Conservation (phyloP, 2,113 vertebrate genomes). For the Motacilla alba region DNA sequence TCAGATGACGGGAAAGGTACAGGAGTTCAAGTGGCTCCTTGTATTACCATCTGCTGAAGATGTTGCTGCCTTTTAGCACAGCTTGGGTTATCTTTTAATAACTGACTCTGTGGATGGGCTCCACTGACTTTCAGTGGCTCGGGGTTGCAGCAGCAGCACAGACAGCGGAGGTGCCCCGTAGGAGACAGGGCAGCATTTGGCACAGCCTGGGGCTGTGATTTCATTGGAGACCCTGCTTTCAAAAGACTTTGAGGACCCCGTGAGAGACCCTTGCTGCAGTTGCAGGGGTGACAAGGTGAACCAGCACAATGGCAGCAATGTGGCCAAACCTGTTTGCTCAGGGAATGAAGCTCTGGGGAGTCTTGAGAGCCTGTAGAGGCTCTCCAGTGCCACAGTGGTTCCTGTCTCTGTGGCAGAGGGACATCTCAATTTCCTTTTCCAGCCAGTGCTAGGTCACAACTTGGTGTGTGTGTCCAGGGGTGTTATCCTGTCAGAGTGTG, state of each 20-base stretch:
- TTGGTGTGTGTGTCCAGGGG: neutral
- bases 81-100: neutral
- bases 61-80: neutral
- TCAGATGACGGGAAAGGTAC: neutral
- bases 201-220: neutral
- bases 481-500: neutral
- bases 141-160: neutral
- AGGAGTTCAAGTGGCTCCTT: slow-evolving; percentile 25
- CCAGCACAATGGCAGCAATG: accelerated
- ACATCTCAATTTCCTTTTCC: neutral
- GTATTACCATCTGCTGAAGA: slow-evolving; percentile 19
- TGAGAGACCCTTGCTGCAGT: neutral
- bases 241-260: accelerated
- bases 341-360: neutral
- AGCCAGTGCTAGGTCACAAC: accelerated
- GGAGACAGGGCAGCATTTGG: neutral
- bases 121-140: neutral
- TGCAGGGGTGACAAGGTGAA: neutral
- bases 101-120: neutral
- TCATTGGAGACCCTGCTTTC: neutral
- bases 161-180: accelerated
- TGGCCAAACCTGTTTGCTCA: neutral
- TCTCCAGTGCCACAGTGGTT: neutral
- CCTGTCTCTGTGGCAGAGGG: neutral
- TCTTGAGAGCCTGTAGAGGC: neutral